Base-by-base conservation (phyloP, 2,888 invertebrate genomes). In the Metalampra italica region DNA sequence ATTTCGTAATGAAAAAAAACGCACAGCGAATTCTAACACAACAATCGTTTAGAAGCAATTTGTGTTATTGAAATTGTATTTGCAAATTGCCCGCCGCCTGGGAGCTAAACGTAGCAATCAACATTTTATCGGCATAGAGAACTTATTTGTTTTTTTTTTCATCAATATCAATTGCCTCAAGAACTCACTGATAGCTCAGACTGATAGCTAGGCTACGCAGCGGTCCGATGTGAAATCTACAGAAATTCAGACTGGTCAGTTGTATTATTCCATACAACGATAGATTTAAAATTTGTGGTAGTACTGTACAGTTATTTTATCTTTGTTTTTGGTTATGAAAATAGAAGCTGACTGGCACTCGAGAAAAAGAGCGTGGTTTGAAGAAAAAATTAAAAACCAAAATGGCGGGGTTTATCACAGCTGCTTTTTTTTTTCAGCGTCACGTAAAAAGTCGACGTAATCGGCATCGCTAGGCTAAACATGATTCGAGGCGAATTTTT, bases 271-370 rank as follows among this genome's bases (percentile, higher is more conserved):
- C 39, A 55, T 52, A 54, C 55, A 71, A 73, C 68, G 73, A 68
- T 64, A 5, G 13, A 73, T 72, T 73, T 63, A 71, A 71, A 75
- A 71, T 64, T 65, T 62, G 66, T 62, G 7, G 13, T 38, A 51
- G 57, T 62, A 61, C 57, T 57, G 43, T 43, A 8, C 8, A 13
- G 4, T 39, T 32, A 7, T 32, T 11, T 13, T 9, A 9, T 8
- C 13, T 14, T 14, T 22, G 59, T 65, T 60, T 62, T 64, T 66
- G 65, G 58, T 55, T 60, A 65, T 60, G 67, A 64, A 65, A 64
- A 67, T 64, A 69, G 68, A 76, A 77, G 73, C 66, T 56, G 54
- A 60, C 64, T 74, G 70, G 66, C 60, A 68, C 68, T 71, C 56
- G 56, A 68, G 66, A 75, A 74, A 71, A 68, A 60, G 62, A 47